Base-by-base conservation (phyloP, 1,140 invertebrate species). In the Ectropis grisescens region DNA sequence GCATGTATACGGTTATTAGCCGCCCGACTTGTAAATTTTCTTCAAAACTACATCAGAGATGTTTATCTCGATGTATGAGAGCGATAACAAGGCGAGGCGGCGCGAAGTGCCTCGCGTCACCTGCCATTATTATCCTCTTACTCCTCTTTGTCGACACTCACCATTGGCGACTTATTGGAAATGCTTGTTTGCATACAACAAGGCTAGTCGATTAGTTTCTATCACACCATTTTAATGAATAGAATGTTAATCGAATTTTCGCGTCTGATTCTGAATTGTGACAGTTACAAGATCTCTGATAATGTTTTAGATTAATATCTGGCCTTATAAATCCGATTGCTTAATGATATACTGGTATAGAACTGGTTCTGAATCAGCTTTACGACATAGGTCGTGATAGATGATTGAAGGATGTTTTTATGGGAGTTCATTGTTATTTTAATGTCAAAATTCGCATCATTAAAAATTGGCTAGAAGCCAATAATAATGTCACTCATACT, bases 1-100 rank as follows among this genome's bases (percentile, higher is more conserved):
- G 56, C 58, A 65, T 72, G 52, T 71, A 66, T 79, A 71, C 53
- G 57, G 51, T 72, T 72, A 72, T 71, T 74, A 75, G 58, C 49
- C 41, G 54, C 45, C 47, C 41, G 61, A 60, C 52, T 72, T 78
- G 57, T 75, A 70, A 70, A 69, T 71, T 66, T 58, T 44, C 54
- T 58, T 61, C 42, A 64, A 70, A 70, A 60, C 53, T 57, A 56
- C 52, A 56, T 64, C 41, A 14, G 28, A 72, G 71, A 76, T 76
- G 44, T 56, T 69, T 69, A 72, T 72, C 66, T 48, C 23, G 10
- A 22, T 13, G 37, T 16, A 39, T 34, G 23, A 37, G 33, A 39
- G 39, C 47, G 56, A 68, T 70, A 67, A 65, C 45, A 37, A 38
- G 22, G 12, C 32, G 39, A 37, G 35, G 46, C 35, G 32, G 29